Conservation (phyloP, 2,888 invertebrate genomes). For the Deilephila elpenor region DNA sequence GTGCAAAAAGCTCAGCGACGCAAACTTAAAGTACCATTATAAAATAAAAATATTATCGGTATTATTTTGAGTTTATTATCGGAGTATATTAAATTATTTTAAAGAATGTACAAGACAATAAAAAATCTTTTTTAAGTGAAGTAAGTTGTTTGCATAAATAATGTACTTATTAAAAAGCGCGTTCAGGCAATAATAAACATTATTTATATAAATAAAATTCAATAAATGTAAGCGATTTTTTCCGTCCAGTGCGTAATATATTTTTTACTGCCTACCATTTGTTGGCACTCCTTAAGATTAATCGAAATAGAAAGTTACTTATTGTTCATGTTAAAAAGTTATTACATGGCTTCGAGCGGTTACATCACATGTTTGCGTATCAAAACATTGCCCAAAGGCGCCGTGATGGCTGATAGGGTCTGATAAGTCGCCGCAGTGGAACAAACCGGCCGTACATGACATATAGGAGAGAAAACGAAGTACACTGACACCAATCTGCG, state of each 20-base stretch:
- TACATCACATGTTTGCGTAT: slow-evolving; percentile 29
- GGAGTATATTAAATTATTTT: not conserved
- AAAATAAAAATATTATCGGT: too few relatives aligned
- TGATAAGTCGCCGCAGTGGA: slow-evolving; percentile 52
- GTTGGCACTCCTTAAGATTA: slow-evolving; percentile 20
- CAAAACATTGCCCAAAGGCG: slow-evolving; percentile 45
- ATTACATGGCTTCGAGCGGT: slow-evolving; percentile 30
- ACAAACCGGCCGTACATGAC: slow-evolving; percentile 67
- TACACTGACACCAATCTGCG: slow-evolving; percentile 78
- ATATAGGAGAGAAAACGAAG: slow-evolving; percentile 77
- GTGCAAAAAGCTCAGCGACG: not conserved
- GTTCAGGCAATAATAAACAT: not conserved
- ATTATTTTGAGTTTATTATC: not conserved
- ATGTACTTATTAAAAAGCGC: not conserved
- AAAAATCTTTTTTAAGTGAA: not conserved
- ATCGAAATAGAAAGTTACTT: slow-evolving; percentile 32
- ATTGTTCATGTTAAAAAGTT: slow-evolving; percentile 27
- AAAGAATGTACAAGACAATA: not conserved
- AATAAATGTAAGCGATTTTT: not conserved
- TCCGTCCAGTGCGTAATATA: not conserved
- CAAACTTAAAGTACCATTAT: not conserved
- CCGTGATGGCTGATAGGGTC: slow-evolving; percentile 51
- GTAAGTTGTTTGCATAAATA: not conserved
- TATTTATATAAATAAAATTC: not conserved
- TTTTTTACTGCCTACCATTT: not conserved